These are phyloP conservation scores for Cydia splendana DNA, from an alignment of 1,140 invertebrate genomes.

Conservation along the genomic window DNA sequence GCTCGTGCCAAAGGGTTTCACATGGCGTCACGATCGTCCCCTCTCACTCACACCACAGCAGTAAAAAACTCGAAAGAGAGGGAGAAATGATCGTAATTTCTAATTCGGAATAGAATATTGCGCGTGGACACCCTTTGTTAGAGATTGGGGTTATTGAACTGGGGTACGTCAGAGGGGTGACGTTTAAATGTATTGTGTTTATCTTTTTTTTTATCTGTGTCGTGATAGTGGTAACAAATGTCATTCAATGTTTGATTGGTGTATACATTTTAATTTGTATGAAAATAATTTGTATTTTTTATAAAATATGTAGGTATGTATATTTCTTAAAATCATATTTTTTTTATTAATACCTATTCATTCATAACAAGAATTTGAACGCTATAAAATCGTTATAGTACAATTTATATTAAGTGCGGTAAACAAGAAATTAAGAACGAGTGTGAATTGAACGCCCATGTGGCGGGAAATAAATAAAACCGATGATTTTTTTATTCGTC, in stretches of 20 bases:
- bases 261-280: background rate
- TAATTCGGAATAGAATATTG: background rate
- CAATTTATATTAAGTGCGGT: too few species aligned
- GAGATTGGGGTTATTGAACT: constrained; percentile 46
- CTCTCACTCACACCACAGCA: background rate
- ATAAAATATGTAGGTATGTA: too few species aligned
- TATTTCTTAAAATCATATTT: too few species aligned
- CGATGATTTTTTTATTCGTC: too few species aligned
- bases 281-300: background rate
- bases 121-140: constrained; percentile 26
- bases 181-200: constrained; percentile 39
- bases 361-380: too few species aligned
- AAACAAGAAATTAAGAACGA: too few species aligned
- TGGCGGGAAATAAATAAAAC: too few species aligned
- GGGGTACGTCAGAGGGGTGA: constrained; percentile 36
- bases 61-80: background rate
- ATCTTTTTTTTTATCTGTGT: constrained; percentile 34
- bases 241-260: background rate
- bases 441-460: too few species aligned
- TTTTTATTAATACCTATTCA: too few species aligned
- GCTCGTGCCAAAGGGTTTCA: constrained; percentile 4
- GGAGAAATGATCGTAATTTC: background rate
- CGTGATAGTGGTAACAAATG: constrained; percentile 14
- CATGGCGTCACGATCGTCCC: background rate
- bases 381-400: too few species aligned